These are phyloP conservation scores for Prochilodus magdalenae DNA, from an alignment of 2,113 vertebrate genomes.

Conservation along the genomic window DNA sequence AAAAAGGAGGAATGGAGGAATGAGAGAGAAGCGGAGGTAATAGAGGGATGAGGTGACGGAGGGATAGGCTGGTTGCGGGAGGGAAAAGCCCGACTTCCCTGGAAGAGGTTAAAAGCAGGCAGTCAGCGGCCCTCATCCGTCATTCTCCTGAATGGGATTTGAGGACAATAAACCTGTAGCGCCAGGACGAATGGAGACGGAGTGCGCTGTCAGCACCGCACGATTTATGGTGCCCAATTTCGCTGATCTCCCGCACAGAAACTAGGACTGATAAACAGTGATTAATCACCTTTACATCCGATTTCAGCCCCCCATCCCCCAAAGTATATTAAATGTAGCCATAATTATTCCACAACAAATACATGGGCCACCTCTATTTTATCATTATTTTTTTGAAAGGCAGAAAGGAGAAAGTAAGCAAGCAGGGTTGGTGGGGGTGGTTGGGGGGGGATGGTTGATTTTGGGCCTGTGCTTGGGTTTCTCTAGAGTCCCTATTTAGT, in stretches of 20 bases:
- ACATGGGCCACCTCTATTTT: slow-evolving; percentile 55
- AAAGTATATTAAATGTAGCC: slow-evolving; percentile 80
- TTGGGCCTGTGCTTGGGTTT: neutral
- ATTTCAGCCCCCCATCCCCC: slow-evolving; percentile 66
- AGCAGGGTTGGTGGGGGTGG: too few relatives aligned
- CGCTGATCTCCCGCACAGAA: slow-evolving; percentile 83
- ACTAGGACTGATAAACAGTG: slow-evolving; percentile 85
- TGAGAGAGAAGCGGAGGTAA: neutral
- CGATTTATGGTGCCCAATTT: slow-evolving; percentile 84
- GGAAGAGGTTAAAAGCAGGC: slow-evolving; percentile 68
- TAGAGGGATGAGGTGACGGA: slow-evolving; percentile 32
- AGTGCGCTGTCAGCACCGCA: slow-evolving; percentile 78
- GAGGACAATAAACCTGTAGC: slow-evolving; percentile 86
- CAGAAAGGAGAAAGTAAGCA: slow-evolving; percentile 14
- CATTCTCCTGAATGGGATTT: slow-evolving; percentile 85
- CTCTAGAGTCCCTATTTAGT: slow-evolving; percentile 45
- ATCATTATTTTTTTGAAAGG: slow-evolving; percentile 18
- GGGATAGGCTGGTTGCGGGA: slow-evolving; percentile 45
- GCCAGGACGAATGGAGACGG: slow-evolving; percentile 82
- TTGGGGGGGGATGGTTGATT: slow-evolving; percentile 3
- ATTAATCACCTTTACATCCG: slow-evolving; percentile 82
- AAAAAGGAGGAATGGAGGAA: slow-evolving; percentile 2
- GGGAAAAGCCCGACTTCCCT: slow-evolving; percentile 56
- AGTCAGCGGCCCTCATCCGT: slow-evolving; percentile 78
- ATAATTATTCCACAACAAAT: slow-evolving; percentile 75